A percentile compares a stretch with the other conserved stretches of the same genome.
These are phyloP conservation scores for Tridacna crocea DNA, from an alignment of 2,888 invertebrate genomes.

Conservation along the genomic window DNA sequence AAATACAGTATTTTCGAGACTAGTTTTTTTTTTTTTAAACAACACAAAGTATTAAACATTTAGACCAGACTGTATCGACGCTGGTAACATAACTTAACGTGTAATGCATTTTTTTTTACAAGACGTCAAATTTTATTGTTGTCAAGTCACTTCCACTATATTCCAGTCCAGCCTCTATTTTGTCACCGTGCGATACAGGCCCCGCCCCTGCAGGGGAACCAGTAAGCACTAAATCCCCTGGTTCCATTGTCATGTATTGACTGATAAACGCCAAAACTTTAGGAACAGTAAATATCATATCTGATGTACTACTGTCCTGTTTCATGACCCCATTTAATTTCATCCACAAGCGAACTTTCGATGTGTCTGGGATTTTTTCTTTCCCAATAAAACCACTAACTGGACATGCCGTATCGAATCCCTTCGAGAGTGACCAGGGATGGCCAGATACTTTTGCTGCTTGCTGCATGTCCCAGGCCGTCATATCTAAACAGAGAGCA, in stretches of 20 bases:
- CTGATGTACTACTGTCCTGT: constrained; percentile 88
- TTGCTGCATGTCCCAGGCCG: constrained; percentile 84
- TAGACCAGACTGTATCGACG: too few species aligned
- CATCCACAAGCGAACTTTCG: constrained; percentile 77
- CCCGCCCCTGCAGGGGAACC: constrained; percentile 90
- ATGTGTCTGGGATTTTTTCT: constrained; percentile 68
- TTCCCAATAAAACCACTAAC: constrained; percentile 88
- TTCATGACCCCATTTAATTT: constrained; percentile 86
- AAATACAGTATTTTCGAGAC: too few species aligned
- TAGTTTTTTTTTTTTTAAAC: too few species aligned
- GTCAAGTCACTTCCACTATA: constrained; percentile 60
- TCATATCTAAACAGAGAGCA: constrained; percentile 90
- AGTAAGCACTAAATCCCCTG: constrained; percentile 90
- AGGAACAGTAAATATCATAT: constrained; percentile 89
- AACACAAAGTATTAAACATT: too few species aligned
- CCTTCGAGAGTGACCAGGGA: constrained; percentile 91
- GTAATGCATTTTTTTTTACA: not conserved
- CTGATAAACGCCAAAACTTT: constrained; percentile 88
- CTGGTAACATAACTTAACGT: too few species aligned
- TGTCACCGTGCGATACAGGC: constrained; percentile 88
- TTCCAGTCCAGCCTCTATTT: constrained; percentile 87
- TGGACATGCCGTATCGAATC: constrained; percentile 92
- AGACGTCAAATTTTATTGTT: constrained; percentile 63
- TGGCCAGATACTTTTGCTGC: constrained; percentile 87
- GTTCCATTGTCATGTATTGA: constrained; percentile 89